Evolutionary conservation across 1,140 invertebrate species (phyloP), one percentile per base, ranked within the genome.

Genomic region (Prorops nasuta): DNA sequence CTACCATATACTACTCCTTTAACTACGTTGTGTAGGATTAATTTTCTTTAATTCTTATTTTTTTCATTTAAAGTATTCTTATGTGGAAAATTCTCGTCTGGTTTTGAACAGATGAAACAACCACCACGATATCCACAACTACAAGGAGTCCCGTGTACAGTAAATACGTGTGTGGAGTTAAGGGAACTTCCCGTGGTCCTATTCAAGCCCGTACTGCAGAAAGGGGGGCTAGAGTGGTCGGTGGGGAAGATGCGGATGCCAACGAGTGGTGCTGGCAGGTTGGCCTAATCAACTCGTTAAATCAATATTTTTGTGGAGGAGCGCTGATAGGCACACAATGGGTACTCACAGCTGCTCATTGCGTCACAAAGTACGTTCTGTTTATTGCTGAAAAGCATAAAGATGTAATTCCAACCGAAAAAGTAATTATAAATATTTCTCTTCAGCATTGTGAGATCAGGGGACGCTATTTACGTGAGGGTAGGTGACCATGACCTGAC

Each of bases 231-330:
- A 79, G 91, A 21, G 92, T 96, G 17, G 91, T 96, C 28, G 92
- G 92, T n/a, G 92, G 93, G 3, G 87, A 88, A 71, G 91, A 95
- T 68, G 89, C 92, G 6, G 84, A 88, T 53, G 88, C 91, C 19
- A 91, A 90, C 6, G 92, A 95, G 77, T 95, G 92, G 91, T 95
- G 93, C 75, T 96, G 93, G 93, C 93, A 95, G 74, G 91, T 94
- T 22, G 94, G 94, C 0, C 80, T 98, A 35, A 92, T 97, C 63
- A 97, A 96, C 69, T 91, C 90, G 0, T 78, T 92, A 8, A 95
- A 96, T 74, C 92, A 96, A 71, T 96, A 96, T 72, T 81, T 95
- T n/a, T 98, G 95, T 71, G 94, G 95, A 2, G 95, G 93, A 12
- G 94, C 94, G 1, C 81, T 98, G 0, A 93, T 98, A 49, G 94